A percentile compares a stretch with the other conserved stretches of the same genome.
phyloP scores from a whole-genome alignment of 2,888 invertebrate species.

The Lacanobia wlatinum region DNA sequence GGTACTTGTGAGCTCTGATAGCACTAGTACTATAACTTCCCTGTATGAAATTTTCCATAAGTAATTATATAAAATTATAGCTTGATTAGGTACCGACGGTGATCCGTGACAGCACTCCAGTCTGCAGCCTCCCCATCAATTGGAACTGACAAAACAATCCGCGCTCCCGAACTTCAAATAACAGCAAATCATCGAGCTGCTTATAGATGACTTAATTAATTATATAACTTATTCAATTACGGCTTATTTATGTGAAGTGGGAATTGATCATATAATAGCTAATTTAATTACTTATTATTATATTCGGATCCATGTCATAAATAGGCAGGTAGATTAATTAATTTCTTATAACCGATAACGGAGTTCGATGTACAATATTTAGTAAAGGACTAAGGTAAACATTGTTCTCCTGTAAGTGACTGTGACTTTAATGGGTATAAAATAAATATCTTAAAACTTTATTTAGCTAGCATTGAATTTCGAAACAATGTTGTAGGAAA shows the following conservation, averaged over 20 bases:
- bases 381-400: too few relatives aligned
- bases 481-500: not conserved
- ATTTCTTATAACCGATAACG: too few relatives aligned
- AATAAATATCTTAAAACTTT: not conserved
- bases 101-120: constrained; percentile 30
- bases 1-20: not conserved
- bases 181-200: constrained; percentile 70
- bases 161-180: constrained; percentile 53
- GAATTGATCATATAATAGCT: not conserved
- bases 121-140: constrained; percentile 51
- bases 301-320: not conserved
- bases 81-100: constrained; percentile 1
- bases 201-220: constrained; percentile 52
- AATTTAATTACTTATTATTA: not conserved
- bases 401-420: too few relatives aligned
- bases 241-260: not conserved
- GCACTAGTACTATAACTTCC: too few relatives aligned
- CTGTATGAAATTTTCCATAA: not conserved
- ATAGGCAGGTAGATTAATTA: not conserved
- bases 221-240: constrained; percentile 25
- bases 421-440: too few relatives aligned
- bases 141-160: constrained; percentile 71
- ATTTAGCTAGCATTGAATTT: not conserved
- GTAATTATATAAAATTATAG: not conserved
- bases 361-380: too few relatives aligned